Conservation (phyloP, 2,797 vertebrate species). For the Helostoma temminkii region DNA sequence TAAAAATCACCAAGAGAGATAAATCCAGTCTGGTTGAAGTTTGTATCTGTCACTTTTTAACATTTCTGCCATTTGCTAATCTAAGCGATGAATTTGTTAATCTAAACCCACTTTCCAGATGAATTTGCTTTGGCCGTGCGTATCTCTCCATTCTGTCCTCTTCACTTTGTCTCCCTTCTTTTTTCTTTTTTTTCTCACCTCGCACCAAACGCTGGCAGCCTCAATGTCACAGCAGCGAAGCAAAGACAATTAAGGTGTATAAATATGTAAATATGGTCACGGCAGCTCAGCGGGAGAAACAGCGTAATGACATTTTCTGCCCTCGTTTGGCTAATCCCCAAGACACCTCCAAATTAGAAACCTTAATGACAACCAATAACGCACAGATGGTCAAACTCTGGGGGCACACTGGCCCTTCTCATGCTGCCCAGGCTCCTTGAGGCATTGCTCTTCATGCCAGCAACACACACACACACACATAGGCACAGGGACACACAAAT, state of each 20-base stretch:
- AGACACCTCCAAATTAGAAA: constrained; percentile 87
- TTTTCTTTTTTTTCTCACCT: constrained; percentile 2
- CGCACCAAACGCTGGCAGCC: constrained; percentile 51
- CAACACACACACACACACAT: constrained; percentile 53
- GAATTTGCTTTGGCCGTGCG: constrained; percentile 37
- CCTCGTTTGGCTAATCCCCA: constrained; percentile 86
- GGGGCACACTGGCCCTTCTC: constrained; percentile 79
- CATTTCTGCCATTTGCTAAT: constrained; percentile 22
- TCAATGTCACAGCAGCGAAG: constrained; percentile 83
- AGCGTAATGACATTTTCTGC: constrained; percentile 86
- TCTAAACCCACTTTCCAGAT: constrained; percentile 32
- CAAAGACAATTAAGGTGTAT: constrained; percentile 88
- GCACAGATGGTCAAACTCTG: constrained; percentile 87
- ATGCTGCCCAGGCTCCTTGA: constrained; percentile 76
- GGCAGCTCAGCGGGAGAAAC: constrained; percentile 80
- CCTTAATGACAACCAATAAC: constrained; percentile 88
- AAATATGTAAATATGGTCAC: constrained; percentile 87
- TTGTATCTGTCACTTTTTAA: constrained; percentile 11
- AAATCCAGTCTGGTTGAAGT: not conserved
- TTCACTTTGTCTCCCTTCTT: constrained; percentile 12
- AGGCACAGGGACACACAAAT: constrained; percentile 15
- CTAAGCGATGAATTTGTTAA: constrained; percentile 14
- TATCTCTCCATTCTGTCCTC: constrained; percentile 18
- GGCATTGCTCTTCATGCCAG: constrained; percentile 76
- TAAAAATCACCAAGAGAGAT: not conserved